Percentiles rank a stretch among this genome's conserved stretches.
Conservation (phyloP, 1,140 invertebrate species). For the Listronotus oregonensis region DNA sequence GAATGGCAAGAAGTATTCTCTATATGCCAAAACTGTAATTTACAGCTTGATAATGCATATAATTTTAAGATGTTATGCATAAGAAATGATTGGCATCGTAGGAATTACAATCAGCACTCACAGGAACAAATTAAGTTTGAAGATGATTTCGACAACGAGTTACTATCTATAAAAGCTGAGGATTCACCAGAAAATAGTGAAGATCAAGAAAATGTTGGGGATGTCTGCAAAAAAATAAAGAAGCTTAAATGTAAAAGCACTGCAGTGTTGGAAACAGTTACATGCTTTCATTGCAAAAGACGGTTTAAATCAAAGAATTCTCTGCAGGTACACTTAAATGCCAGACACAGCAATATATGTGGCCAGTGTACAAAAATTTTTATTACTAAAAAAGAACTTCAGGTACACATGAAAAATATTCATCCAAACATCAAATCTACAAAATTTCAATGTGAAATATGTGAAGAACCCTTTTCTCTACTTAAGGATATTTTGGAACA, state of each 20-base stretch:
- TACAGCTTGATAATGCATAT: slow-evolving; percentile 21
- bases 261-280: not conserved
- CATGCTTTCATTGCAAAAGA: slow-evolving; percentile 28
- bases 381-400: slow-evolving; percentile 17
- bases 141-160: not conserved
- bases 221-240: not conserved
- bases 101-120: not conserved
- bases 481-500: slow-evolving; percentile 41
- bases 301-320: slow-evolving; percentile 17
- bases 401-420: slow-evolving; percentile 18
- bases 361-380: slow-evolving; percentile 16
- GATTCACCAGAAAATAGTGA: not conserved
- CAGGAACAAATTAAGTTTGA: not conserved
- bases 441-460: slow-evolving; percentile 44
- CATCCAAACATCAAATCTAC: slow-evolving; percentile 17
- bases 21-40: slow-evolving; percentile 30
- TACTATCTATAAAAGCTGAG: not conserved
- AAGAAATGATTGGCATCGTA: slow-evolving; percentile 7
- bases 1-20: slow-evolving; percentile 18
- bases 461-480: slow-evolving; percentile 28
- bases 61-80: slow-evolving; percentile 17
- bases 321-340: slow-evolving; percentile 20
- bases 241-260: not conserved
- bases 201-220: too few relatives aligned
- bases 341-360: slow-evolving; percentile 15